Conservation (phyloP, 2,113 vertebrate genomes). For the Onychorhynchus coronatus region DNA sequence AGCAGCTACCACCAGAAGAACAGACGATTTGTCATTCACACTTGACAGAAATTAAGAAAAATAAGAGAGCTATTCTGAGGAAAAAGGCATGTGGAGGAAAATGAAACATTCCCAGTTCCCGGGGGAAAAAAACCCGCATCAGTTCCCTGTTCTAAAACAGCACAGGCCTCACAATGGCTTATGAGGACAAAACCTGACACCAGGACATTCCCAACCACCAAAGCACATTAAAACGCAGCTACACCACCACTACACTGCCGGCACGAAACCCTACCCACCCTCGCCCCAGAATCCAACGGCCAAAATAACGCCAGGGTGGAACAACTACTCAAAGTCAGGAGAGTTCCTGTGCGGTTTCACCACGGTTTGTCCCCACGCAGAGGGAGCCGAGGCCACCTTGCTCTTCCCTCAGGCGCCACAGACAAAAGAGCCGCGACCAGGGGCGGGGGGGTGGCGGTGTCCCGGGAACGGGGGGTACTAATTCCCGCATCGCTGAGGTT, state of each 20-base stretch:
- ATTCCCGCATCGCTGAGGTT: neutral
- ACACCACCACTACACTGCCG: neutral
- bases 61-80: neutral
- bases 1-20: neutral
- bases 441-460: too few relatives aligned
- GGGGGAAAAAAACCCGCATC: neutral
- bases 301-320: neutral
- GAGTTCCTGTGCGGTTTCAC: neutral
- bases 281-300: neutral
- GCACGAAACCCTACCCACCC: neutral
- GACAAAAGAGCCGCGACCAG: conserved; percentile 17
- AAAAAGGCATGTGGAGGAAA: neutral
- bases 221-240: neutral
- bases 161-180: neutral
- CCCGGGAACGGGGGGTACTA: too few relatives aligned
- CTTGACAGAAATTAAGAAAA: neutral
- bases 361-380: neutral
- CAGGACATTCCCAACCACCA: neutral
- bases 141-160: neutral
- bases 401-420: neutral
- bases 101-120: neutral
- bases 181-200: neutral
- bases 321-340: neutral
- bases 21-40: neutral
- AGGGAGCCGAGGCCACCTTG: neutral